A percentile compares a stretch with the other conserved stretches of the same genome.
Evolutionary conservation across 92 coral and sea anemone species (phyloP).

Genomic region (Porites evermanni): DNA sequence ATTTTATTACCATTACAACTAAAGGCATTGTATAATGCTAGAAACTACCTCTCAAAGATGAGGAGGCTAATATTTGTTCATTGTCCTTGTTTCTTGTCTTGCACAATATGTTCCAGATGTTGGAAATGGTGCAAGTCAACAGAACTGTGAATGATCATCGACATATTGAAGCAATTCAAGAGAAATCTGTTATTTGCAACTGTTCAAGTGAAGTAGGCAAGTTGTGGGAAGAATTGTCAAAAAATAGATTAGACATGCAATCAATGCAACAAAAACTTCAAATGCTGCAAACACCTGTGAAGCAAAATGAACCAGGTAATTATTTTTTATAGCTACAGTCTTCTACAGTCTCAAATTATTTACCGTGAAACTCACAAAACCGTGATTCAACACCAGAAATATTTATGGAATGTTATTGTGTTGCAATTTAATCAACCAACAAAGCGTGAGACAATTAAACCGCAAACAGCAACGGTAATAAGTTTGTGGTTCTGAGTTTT

Average conservation of each 20-base stretch:
- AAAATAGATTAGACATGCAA: constrained; percentile 21
- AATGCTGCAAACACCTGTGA: constrained; percentile 1
- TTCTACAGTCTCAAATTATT: neutral
- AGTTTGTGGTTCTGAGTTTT: too few species aligned
- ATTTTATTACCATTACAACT: too few species aligned
- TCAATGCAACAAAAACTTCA: constrained; percentile 23
- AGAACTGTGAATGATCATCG: neutral
- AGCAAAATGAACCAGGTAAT: constrained; percentile 1
- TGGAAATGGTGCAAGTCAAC: constrained; percentile 35
- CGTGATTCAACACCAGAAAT: too few species aligned
- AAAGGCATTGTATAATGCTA: too few species aligned
- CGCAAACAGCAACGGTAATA: too few species aligned
- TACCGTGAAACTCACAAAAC: neutral
- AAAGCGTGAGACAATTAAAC: too few species aligned
- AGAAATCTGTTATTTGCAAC: constrained; percentile 17
- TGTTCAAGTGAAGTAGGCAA: constrained; percentile 25
- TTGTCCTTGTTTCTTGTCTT: neutral
- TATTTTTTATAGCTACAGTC: neutral
- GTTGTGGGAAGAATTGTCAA: constrained; percentile 28
- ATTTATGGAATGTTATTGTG: too few species aligned
- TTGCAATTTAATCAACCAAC: too few species aligned
- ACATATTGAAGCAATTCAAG: neutral
- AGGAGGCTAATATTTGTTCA: too few species aligned
- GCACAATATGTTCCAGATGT: neutral
- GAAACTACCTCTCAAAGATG: too few species aligned